These are phyloP conservation scores for Polyodon spathula DNA, from an alignment of 2,113 vertebrate genomes.

Conservation along the genomic window DNA sequence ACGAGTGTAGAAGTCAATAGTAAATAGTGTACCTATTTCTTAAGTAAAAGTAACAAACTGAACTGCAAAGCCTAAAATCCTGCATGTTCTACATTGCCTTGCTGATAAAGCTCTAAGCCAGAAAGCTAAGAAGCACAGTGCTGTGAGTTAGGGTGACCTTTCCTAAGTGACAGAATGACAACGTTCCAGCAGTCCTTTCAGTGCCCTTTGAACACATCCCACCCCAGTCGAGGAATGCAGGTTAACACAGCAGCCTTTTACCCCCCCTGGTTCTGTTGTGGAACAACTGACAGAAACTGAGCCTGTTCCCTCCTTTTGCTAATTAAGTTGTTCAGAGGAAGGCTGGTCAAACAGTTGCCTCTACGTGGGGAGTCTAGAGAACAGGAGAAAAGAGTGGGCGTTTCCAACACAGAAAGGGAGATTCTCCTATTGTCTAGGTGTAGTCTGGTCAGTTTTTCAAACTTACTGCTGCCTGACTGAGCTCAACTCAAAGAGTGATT, in stretches of 20 bases:
- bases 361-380: slow-evolving; percentile 60
- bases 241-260: slow-evolving; percentile 52
- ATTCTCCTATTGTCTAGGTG: slow-evolving; percentile 43
- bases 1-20: no score
- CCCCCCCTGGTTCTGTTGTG: slow-evolving; percentile 28
- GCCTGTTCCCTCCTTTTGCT: slow-evolving; percentile 55
- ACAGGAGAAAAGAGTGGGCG: slow-evolving; percentile 15
- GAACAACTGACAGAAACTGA: slow-evolving; percentile 49
- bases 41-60: no score
- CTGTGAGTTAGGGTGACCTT: background rate
- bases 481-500: slow-evolving; percentile 29
- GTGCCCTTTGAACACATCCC: slow-evolving; percentile 55
- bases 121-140: no score
- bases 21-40: no score
- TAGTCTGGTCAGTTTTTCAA: slow-evolving; percentile 68
- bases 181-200: slow-evolving; percentile 54
- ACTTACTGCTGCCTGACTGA: slow-evolving; percentile 55
- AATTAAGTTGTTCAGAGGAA: slow-evolving; percentile 70
- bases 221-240: slow-evolving; percentile 58
- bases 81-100: no score
- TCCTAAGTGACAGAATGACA: slow-evolving; percentile 41
- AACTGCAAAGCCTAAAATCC: no score
- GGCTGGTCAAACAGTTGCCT: slow-evolving; percentile 52
- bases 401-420: slow-evolving; percentile 29
- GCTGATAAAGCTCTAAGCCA: no score